Base-by-base conservation (phyloP, 2,797 vertebrate species). In the Hyperoplus lanceolatus region DNA sequence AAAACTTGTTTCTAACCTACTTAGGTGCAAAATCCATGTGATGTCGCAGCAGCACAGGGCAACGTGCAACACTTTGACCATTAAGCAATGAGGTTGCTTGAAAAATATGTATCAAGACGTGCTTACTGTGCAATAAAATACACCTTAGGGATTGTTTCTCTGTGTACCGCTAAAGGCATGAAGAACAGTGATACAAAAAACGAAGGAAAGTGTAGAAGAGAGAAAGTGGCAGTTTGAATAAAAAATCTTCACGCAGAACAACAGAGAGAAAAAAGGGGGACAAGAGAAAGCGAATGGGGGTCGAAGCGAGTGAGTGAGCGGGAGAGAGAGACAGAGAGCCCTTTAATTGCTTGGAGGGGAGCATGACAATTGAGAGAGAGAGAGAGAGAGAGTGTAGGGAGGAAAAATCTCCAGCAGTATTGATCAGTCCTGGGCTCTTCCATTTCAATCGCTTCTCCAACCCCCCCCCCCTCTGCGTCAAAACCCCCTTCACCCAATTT, bases 371-470 rank as follows among this genome's bases (percentile, higher is more conserved):
- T 94, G 92, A 94, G 92, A 90, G 88, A 82, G 75, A 89, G 90
- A 92, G 67, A 89, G 90, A 92, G 67, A 84, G 86, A 93, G 82
- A 90, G 88, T 29, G 29, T 29, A 29, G 29, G 29, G 29, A 29
- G 86, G 91, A 93, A 93, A 94, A 94, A 93, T 94, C 93, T 94
- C 90, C 89, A 88, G 75, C 80, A 86, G 90, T 95, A 95, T 96
- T 93, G 94, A 95, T 96, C 94, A 94, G 89, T 84, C 87, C 81
- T 29, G 29, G 38, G 89, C 89, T 94, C 93, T 94, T 93, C 93
- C 86, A 92, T 95, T 95, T 93, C 93, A 92, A 90, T 90, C 72
- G 70, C 80, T 29, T 29, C 85, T 89, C 77, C 89, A 87, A 68
- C 86, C 92, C 84, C 92, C 89, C 29, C 29, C 29, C 29, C 78